These are phyloP conservation scores for Limnephilus marmoratus DNA, from an alignment of 2,888 invertebrate species.

Conservation along the genomic window DNA sequence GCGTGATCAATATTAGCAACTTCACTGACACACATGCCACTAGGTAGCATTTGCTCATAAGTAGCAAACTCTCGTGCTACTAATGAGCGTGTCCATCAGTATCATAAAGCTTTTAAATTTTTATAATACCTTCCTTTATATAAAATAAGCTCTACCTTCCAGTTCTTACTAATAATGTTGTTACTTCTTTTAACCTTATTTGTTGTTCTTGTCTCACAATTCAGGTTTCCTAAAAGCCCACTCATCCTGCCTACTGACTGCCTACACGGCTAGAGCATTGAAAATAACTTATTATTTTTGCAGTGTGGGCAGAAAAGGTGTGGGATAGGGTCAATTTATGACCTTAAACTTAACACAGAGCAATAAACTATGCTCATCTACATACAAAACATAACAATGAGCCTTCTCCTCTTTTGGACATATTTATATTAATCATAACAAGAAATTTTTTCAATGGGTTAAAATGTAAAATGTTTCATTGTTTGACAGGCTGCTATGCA, in stretches of 20 bases:
- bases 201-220: background rate
- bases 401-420: too few species aligned
- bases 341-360: background rate
- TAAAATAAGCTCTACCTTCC: slow-evolving; percentile 6
- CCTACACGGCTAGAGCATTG: background rate
- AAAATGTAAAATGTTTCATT: background rate
- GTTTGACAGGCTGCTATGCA: background rate
- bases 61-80: too few species aligned
- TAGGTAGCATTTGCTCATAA: too few species aligned
- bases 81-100: too few species aligned
- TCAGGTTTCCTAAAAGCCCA: background rate
- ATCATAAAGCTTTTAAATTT: too few species aligned
- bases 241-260: background rate
- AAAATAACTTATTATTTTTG: background rate
- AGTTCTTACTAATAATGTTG: background rate
- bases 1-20: too few species aligned
- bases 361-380: background rate
- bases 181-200: background rate
- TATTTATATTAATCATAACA: too few species aligned
- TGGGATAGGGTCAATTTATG: background rate
- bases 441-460: background rate
- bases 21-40: too few species aligned
- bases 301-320: background rate
- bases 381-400: background rate
- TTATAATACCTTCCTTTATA: too few species aligned